A percentile compares a stretch with the other conserved stretches of the same genome.
Conservation (phyloP, 2,113 vertebrate species). For the Leiothrix lutea region DNA sequence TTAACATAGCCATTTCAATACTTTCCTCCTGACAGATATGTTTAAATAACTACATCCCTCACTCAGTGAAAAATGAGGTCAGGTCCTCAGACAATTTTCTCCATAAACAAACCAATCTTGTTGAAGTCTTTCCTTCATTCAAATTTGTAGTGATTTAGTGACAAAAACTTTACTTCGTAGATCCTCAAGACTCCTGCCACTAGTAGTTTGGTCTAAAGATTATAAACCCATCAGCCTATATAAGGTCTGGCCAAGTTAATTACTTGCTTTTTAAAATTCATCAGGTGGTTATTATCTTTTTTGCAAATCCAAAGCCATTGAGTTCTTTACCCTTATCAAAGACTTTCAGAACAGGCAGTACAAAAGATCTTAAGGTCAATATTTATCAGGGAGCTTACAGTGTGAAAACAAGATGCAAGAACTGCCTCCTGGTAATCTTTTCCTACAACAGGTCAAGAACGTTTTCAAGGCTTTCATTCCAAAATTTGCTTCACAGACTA, state of each 20-base stretch:
- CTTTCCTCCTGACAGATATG: background rate
- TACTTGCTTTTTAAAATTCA: slow-evolving; percentile 23
- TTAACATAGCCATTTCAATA: background rate
- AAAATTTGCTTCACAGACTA: background rate
- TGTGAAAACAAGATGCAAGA: slow-evolving; percentile 11
- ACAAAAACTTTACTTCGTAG: background rate
- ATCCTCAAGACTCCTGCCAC: background rate
- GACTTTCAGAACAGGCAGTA: background rate
- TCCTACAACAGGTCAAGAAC: background rate
- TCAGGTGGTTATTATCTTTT: slow-evolving; percentile 8
- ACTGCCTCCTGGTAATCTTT: background rate
- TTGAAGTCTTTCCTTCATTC: background rate
- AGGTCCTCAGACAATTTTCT: background rate
- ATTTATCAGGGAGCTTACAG: background rate
- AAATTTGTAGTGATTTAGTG: background rate
- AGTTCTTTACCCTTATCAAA: background rate
- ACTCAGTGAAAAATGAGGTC: background rate
- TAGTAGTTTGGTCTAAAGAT: background rate
- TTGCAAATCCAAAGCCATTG: background rate
- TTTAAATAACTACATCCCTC: background rate
- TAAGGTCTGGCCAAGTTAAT: background rate
- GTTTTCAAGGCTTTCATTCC: background rate
- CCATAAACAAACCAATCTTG: background rate
- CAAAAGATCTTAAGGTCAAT: slow-evolving; percentile 3
- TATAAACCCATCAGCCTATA: background rate